Evolutionary conservation across 35 echinoderm and acorn worm species (phyloP), one percentile per base, ranked within the genome.

Genomic region (Apostichopus parvimensis): DNA sequence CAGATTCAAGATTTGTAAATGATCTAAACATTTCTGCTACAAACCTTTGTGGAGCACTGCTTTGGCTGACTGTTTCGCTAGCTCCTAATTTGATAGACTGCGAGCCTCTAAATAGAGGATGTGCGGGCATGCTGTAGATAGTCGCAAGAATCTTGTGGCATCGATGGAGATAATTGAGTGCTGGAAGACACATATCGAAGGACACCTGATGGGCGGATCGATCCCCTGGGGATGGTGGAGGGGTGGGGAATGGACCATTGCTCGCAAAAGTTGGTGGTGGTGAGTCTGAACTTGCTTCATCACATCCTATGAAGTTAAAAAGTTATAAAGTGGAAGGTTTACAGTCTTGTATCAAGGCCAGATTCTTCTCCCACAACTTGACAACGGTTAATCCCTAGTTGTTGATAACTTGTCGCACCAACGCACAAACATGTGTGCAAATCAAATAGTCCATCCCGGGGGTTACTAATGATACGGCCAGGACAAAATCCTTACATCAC

Each of bases 81-180:
- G 52, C 77, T 18, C 93, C 95, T 5, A 99, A 77, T 82, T 95
- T 95, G 79, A 99, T 96, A 53, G 97, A 99, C 82, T 96, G 91
- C 14, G 97, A 73, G 28, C 97, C 96, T 72, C 93, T 93, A 81
- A 99, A 99, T 1, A 94, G 82, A 15, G 97, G 97, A 71, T 90
- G 91, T 14, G 95, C 93, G n/a, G 97, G 97, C 97, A 99, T 99
- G 53, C 80, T 87, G 79, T 99, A 95, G 72, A 99, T 99, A 23
- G 97, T 96, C 60, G 95, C 95, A 9, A 99, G 95, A 73, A 99
- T 99, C 92, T 99, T 99, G 89, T 99, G 97, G 83, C 97, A 99
- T 25, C 97, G 91, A 62, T 99, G 97, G 76, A 99, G 91, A 26
- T 99, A 99, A 88, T 99, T 95, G 10, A 99, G 85, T 53, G 97